Evolutionary conservation across 2,888 invertebrate species (phyloP).

Genomic region (Girardia tigrina): DNA sequence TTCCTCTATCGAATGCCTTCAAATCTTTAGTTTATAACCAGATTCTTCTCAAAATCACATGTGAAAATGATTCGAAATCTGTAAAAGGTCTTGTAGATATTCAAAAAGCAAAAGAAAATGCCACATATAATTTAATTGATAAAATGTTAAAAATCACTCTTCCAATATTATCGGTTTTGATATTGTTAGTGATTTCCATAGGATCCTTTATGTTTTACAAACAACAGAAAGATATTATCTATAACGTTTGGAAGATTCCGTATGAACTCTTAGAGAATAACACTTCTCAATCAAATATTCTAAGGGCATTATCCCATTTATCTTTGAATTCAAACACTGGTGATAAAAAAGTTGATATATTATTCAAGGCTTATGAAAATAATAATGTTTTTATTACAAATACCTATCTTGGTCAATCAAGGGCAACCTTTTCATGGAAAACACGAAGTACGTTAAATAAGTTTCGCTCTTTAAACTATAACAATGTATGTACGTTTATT

Average conservation of each 20-base stretch:
- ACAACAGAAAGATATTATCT: conserved; percentile 9
- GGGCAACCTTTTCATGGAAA: neutral
- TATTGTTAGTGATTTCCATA: neutral
- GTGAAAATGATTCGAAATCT: conserved; percentile 38
- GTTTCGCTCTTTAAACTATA: conserved; percentile 38
- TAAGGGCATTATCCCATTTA: neutral
- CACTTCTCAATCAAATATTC: neutral
- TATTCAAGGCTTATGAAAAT: conserved; percentile 3
- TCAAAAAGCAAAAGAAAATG: neutral
- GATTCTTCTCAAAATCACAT: conserved; percentile 40
- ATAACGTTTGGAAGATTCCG: conserved; percentile 1
- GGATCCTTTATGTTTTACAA: neutral
- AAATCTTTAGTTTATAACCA: conserved; percentile 37
- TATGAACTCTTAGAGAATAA: neutral
- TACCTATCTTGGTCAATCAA: neutral
- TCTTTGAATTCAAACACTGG: neutral
- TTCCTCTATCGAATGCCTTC: conserved; percentile 39
- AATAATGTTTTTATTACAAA: neutral
- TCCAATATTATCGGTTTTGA: neutral
- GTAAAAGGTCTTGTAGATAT: neutral
- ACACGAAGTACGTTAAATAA: neutral
- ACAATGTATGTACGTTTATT: conserved; percentile 42
- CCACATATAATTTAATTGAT: neutral
- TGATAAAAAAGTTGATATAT: neutral
- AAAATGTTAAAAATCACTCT: neutral